Base-by-base conservation (phyloP, 2,113 vertebrate genomes). In the Baryphthengus martii region DNA sequence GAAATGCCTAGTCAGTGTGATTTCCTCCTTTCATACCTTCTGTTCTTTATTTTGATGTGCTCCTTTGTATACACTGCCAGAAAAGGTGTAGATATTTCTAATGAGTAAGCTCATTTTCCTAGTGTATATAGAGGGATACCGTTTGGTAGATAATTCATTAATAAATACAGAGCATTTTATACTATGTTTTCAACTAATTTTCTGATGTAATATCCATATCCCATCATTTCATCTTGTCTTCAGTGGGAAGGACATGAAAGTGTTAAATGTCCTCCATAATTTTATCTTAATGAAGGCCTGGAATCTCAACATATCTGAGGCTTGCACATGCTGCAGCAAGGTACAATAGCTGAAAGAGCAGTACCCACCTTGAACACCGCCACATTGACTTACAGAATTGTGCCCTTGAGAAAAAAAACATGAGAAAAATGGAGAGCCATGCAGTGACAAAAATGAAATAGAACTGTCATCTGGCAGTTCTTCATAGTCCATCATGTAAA, bases 391-490 rank as follows among this genome's bases (percentile, higher is more conserved):
- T 97, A 97, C 86, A 98, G 98, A 97, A 97, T 95, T 97, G 93
- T 96, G 97, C 97, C 97, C 98, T 98, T 98, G 98, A 98, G 98
- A 98, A 96, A 97, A 97, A 97, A 94, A 93, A 91, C 61, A 82
- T 31, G 65, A 97, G 96, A 93, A 96, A 98, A 97, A 98, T 80
- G 72, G 96, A 97, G 94, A 93, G 85, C 87, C 80, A 96, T 77
- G 74, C 95, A 96, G 93, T 97, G 97, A 98, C 98, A 98, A 98
- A 98, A 98, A 98, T 98, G 98, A 98, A 98, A 98, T 98, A 98
- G 97, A 98, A 96, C 97, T 98, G 97, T 98, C 98, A 98, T 96
- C 97, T 84, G 94, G 98, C 96, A 97, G 97, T 98, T 98, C 97
- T 97, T 98, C 98, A 97, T 97, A 98, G 97, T 97, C 96, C 89